Evolutionary conservation across 2,113 vertebrate species (phyloP).

Genomic region (Psittacara wagleri): DNA sequence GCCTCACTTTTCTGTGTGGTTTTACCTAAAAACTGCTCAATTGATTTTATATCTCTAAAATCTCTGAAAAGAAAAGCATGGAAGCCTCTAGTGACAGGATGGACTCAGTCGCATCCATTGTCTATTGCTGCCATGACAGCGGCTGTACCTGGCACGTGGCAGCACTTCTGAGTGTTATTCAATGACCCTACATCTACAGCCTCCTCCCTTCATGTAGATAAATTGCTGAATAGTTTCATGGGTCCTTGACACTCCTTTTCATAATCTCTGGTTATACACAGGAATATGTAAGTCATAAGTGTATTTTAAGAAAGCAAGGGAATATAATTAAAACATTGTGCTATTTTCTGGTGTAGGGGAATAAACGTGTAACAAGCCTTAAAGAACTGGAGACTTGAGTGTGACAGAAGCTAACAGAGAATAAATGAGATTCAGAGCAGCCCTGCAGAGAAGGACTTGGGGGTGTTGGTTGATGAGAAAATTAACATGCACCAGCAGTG

Average conservation of each 20-base stretch:
- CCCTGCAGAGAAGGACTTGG: not conserved
- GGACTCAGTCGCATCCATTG: not conserved
- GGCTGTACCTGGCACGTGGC: rapidly evolving
- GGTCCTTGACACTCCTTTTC: not conserved
- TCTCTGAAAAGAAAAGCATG: not conserved
- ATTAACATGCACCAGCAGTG: not conserved
- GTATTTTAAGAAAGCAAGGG: not conserved
- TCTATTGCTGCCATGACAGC: not conserved
- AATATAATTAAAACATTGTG: not conserved
- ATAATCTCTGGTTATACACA: not conserved
- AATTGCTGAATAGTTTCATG: not conserved
- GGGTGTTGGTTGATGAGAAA: not conserved
- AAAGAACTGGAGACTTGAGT: not conserved
- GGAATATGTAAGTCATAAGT: not conserved
- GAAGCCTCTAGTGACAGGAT: not conserved
- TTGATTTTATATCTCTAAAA: not conserved
- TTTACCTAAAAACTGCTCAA: not conserved
- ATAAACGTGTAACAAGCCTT: not conserved
- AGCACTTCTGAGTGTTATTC: not conserved
- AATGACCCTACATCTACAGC: not conserved
- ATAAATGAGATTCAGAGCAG: not conserved
- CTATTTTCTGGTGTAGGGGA: not conserved
- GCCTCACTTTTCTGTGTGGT: rapidly evolving
- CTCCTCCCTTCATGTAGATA: not conserved
- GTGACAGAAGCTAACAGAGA: not conserved